A percentile compares a stretch with the other conserved stretches of the same genome.
Evolutionary conservation across 1,140 invertebrate species (phyloP).

Genomic region (Maconellicoccus hirsutus): DNA sequence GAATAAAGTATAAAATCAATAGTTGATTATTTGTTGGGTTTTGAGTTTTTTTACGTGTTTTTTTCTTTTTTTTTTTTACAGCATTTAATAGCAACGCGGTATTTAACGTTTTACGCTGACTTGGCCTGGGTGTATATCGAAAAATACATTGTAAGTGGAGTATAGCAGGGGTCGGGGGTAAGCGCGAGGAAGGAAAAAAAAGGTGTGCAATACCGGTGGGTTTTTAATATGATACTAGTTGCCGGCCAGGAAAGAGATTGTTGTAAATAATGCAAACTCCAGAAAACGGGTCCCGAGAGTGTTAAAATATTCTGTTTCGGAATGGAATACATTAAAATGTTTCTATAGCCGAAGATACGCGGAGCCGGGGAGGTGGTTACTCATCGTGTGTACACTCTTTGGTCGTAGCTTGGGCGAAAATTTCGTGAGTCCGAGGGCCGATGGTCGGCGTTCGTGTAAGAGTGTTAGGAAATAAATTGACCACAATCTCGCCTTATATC

Average conservation of each 20-base stretch:
- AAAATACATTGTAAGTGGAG: too few species aligned
- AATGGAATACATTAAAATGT: slow-evolving; percentile 9
- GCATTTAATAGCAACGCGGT: not conserved
- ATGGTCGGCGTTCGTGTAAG: too few species aligned
- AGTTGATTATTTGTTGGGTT: slow-evolving; percentile 4
- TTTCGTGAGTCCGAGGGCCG: too few species aligned
- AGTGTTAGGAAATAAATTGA: slow-evolving; percentile 4
- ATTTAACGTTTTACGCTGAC: not conserved
- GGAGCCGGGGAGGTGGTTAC: too few species aligned
- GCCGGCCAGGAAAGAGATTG: slow-evolving; percentile 1
- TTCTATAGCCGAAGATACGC: not conserved
- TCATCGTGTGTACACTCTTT: too few species aligned
- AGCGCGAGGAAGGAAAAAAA: too few species aligned
- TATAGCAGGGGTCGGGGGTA: too few species aligned
- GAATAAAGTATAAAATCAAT: not conserved
- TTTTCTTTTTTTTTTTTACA: not conserved
- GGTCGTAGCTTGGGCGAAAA: too few species aligned
- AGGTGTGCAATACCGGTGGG: not conserved
- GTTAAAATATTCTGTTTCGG: slow-evolving; percentile 4
- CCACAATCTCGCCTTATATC: not conserved
- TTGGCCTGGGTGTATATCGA: too few species aligned
- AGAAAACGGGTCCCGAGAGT: slow-evolving; percentile 6
- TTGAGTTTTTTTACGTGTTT: not conserved
- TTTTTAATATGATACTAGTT: not conserved
- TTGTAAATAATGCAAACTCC: slow-evolving; percentile 9